Evolutionary conservation across 1,140 invertebrate genomes (phyloP).

Genomic region (Bombus turneri): DNA sequence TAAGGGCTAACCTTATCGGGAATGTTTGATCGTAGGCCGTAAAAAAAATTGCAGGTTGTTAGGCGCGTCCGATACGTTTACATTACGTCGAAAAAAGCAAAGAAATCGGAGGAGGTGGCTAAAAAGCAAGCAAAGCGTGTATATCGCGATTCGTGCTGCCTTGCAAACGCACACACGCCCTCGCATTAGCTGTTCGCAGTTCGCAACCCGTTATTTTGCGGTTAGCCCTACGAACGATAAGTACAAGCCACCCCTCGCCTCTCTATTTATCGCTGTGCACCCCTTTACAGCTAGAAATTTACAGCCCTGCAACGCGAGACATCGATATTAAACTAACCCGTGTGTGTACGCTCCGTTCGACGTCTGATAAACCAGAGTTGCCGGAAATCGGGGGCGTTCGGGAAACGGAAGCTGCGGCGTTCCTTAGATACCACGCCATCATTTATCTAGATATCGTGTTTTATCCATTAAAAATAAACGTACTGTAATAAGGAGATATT

Average conservation of each 20-base stretch:
- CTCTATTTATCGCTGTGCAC: background rate
- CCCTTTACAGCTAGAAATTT: constrained; percentile 64
- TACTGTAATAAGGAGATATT: background rate
- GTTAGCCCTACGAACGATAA: constrained; percentile 71
- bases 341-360: background rate
- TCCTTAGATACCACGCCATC: constrained; percentile 46
- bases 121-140: constrained; percentile 33
- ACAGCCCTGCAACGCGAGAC: constrained; percentile 59
- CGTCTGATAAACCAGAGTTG: constrained; percentile 68
- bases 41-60: constrained; percentile 71
- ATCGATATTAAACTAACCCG: constrained; percentile 59
- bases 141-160: constrained; percentile 36
- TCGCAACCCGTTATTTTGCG: constrained; percentile 75
- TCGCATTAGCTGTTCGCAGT: constrained; percentile 61
- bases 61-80: constrained; percentile 65
- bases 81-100: constrained; percentile 40
- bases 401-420: constrained; percentile 71
- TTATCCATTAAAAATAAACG: constrained; percentile 14
- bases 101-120: constrained; percentile 12
- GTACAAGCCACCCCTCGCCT: constrained; percentile 9
- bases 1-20: constrained; percentile 42
- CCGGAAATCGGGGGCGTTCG: constrained; percentile 70
- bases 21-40: constrained; percentile 54
- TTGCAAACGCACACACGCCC: constrained; percentile 27
- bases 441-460: background rate